Evolutionary conservation across 1,140 invertebrate species (phyloP), one percentile per base, ranked within the genome.

Genomic region (Conus ventricosus): DNA sequence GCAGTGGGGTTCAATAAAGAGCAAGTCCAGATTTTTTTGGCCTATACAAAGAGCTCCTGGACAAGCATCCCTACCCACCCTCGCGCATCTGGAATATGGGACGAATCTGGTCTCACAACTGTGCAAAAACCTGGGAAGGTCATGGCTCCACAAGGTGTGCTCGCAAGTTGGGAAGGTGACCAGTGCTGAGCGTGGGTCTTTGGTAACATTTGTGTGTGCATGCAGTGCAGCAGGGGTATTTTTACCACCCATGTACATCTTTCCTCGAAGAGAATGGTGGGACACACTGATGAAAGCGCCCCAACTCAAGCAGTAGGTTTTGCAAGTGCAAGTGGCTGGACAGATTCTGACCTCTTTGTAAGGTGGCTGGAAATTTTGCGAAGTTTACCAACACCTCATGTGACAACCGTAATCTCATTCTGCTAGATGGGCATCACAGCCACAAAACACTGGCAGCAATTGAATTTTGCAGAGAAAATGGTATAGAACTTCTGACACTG

Each of bases 81-180:
- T 80, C 54, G 85, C 5, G 85, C 57, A 94, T 96, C 15, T 95
- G 92, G 85, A 96, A 96, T 91, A 91, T 95, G 60, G 95, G 39
- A 96, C 91, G 96, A 96, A 91, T 96, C 94, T 10, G 95, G 95
- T 13, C 90, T 96, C 57, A 95, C 94, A 53, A 96, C 95, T n/a
- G 95, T 96, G 6, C 93, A 95, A 27, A 95, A 94, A 89, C 92
- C 94, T 60, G 39, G 39, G 39, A 39, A 39, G 39, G 39, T 39
- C 39, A 39, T 39, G 39, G 39, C 39, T 39, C 39, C 88, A 87
- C n/a, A 93, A 93, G 92, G 95, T n/a, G 95, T 55, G 83, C 88
- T 53, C 93, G 93, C 94, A 96, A 93, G 94, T 96, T 11, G 95
- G 94, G 60, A 89, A 92, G 87, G 85, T 95, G 23, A 95, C 94